phyloP scores from a whole-genome alignment of 2,113 vertebrate species.

The Falcunculus frontatus region DNA sequence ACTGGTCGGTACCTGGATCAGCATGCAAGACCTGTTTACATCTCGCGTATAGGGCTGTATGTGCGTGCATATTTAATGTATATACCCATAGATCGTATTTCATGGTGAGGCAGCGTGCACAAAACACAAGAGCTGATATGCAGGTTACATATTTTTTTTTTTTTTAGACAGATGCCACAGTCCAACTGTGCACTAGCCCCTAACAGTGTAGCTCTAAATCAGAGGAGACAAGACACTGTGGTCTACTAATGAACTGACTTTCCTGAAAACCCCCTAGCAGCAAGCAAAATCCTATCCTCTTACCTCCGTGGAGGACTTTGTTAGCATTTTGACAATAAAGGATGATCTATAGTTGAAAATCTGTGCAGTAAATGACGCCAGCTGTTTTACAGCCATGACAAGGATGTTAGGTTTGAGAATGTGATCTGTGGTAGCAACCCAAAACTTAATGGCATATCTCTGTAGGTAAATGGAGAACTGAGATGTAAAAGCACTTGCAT shows the following conservation, averaged over 20 bases:
- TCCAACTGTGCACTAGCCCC: neutral
- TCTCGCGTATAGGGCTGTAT: neutral
- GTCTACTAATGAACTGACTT: neutral
- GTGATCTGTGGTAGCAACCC: neutral
- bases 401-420: neutral
- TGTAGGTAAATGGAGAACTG: neutral
- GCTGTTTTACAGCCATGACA: neutral
- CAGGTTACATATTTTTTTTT: fast-evolving
- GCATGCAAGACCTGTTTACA: neutral
- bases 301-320: neutral
- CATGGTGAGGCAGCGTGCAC: fast-evolving
- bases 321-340: neutral
- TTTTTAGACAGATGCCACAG: neutral
- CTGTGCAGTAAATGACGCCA: neutral
- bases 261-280: neutral
- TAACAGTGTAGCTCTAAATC: neutral
- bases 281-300: neutral
- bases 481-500: neutral
- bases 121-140: neutral
- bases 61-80: neutral
- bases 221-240: neutral
- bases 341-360: neutral
- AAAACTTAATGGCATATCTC: neutral
- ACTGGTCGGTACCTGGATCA: neutral
- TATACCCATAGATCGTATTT: neutral